Percentiles rank a stretch among this genome's conserved stretches.
Evolutionary conservation across 2,113 vertebrate genomes (phyloP).

Genomic region (Peromyscus californicus): DNA sequence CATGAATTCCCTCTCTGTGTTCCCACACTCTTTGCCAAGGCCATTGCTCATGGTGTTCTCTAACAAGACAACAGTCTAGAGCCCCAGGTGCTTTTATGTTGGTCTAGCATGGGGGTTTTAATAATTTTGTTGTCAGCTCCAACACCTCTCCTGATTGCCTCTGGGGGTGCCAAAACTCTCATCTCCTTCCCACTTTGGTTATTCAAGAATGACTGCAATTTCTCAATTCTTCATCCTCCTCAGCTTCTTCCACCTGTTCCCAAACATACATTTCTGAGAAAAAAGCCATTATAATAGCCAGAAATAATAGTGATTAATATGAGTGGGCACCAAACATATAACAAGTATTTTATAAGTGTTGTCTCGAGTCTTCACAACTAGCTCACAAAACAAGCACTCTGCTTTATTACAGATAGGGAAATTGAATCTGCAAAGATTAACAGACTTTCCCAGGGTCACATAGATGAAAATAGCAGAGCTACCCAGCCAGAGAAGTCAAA

Average conservation of each 20-base stretch:
- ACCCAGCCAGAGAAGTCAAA: not conserved
- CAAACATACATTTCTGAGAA: conserved; percentile 38
- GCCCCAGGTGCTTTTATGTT: conserved; percentile 2
- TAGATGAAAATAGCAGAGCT: conserved; percentile 20
- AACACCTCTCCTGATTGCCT: conserved; percentile 1
- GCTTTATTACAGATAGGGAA: conserved; percentile 45
- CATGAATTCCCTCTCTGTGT: conserved; percentile 30
- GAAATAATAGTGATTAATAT: conserved; percentile 41
- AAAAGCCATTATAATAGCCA: conserved; percentile 50
- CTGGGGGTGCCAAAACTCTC: not conserved
- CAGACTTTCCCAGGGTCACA: not conserved
- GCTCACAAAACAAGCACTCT: conserved; percentile 49
- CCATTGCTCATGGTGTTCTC: conserved; percentile 65
- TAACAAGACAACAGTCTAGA: conserved; percentile 40
- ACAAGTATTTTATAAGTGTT: conserved; percentile 33
- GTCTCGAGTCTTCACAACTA: conserved; percentile 50
- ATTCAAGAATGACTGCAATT: conserved; percentile 21
- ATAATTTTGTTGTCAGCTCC: not conserved
- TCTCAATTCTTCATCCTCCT: conserved; percentile 13
- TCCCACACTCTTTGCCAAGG: conserved; percentile 67
- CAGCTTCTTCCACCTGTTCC: not conserved
- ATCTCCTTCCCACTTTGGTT: not conserved
- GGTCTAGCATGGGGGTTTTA: not conserved
- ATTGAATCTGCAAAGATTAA: conserved; percentile 18
- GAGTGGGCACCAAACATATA: not conserved